Evolutionary conservation across 2,888 invertebrate species (phyloP).

Genomic region (Thumatha senex): DNA sequence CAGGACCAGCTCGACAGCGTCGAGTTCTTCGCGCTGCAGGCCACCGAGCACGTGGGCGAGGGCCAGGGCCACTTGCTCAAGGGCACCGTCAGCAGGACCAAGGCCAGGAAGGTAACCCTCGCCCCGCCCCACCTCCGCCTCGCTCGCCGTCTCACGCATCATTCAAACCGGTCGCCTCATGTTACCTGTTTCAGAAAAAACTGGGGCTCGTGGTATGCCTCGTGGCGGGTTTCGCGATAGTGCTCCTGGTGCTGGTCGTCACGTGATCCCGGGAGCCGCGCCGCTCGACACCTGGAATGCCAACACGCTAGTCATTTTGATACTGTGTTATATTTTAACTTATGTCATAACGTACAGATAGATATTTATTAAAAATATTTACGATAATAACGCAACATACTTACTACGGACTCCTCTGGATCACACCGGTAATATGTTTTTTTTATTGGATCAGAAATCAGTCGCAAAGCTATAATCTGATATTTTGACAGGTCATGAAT

Average conservation of each 20-base stretch:
- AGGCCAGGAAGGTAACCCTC: constrained; percentile 76
- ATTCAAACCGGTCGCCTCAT: background rate
- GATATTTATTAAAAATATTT: no score
- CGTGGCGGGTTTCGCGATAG: constrained; percentile 58
- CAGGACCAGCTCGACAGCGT: constrained; percentile 86
- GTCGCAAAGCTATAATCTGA: no score
- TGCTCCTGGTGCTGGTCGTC: constrained; percentile 62
- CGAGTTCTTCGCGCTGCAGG: constrained; percentile 86
- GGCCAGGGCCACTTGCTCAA: constrained; percentile 81
- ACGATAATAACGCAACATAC: no score
- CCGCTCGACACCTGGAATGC: background rate
- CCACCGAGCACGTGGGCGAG: constrained; percentile 82
- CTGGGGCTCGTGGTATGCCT: constrained; percentile 64
- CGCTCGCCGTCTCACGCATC: background rate
- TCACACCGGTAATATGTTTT: no score
- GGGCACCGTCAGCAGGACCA: constrained; percentile 74
- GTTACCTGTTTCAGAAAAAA: constrained; percentile 62
- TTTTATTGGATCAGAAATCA: no score
- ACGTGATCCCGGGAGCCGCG: constrained; percentile 41
- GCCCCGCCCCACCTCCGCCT: background rate
- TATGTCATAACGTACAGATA: no score
- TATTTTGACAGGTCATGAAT: no score
- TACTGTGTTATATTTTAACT: constrained; percentile 10
- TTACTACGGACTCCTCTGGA: no score
- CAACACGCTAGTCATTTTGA: constrained; percentile 14